phyloP scores from a whole-genome alignment of 2,113 vertebrate species.

The Chloropsis hardwickii region DNA sequence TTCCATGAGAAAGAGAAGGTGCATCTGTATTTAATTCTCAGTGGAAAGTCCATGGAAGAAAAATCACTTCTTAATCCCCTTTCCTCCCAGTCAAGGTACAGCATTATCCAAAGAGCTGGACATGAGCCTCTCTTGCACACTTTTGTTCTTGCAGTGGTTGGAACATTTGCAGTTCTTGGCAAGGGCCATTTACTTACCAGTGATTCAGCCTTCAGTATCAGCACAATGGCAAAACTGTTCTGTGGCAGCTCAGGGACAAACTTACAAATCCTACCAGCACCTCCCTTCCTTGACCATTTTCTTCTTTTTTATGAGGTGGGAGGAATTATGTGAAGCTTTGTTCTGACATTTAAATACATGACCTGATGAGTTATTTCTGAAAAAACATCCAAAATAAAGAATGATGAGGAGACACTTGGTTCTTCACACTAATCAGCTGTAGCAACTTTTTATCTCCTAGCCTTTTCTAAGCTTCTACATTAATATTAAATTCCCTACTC shows the following conservation, averaged over 20 bases:
- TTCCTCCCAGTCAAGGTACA: not conserved
- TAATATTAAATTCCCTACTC: not conserved
- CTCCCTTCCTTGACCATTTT: not conserved
- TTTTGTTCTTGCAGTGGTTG: not conserved
- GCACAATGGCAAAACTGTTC: not conserved
- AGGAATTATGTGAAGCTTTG: not conserved
- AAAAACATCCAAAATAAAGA: not conserved
- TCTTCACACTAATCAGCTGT: conserved; percentile 15
- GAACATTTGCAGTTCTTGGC: not conserved
- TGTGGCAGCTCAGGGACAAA: not conserved
- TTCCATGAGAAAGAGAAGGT: not conserved
- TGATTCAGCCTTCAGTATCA: not conserved
- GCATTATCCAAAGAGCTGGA: not conserved
- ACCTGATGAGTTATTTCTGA: conserved; percentile 23
- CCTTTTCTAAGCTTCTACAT: not conserved
- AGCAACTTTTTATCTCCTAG: not conserved
- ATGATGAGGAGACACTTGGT: not conserved
- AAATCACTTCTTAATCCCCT: not conserved
- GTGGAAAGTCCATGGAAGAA: not conserved
- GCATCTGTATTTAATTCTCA: not conserved
- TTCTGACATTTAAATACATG: not conserved
- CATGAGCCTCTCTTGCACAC: not conserved
- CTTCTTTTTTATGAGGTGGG: not conserved
- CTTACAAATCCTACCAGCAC: not conserved
- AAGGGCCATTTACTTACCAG: not conserved